phyloP scores from a whole-genome alignment of 2,888 invertebrate genomes.

The Tenthredo scrophulariae region DNA sequence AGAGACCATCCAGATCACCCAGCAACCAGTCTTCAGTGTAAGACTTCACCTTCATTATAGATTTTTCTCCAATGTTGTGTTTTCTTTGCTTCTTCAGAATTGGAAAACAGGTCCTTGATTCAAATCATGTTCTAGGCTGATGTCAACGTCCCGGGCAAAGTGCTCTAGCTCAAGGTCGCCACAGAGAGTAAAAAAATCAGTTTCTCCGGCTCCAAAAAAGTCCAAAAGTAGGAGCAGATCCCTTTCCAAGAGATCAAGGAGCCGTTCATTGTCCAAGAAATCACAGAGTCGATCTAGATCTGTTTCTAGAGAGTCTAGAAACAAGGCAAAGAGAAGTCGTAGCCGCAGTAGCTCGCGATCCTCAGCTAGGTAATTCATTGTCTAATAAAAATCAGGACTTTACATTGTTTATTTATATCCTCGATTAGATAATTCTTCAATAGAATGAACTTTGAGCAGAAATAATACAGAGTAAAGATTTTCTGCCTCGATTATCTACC shows the following conservation, averaged over 20 bases:
- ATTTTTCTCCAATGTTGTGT: neutral
- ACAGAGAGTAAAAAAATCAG: slow-evolving; percentile 64
- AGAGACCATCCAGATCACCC: slow-evolving; percentile 55
- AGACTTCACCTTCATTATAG: neutral
- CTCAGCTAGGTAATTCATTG: slow-evolving; percentile 68
- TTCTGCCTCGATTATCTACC: neutral
- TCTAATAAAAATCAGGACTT: neutral
- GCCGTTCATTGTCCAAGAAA: slow-evolving; percentile 54
- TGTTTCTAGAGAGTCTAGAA: slow-evolving; percentile 67
- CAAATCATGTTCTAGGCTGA: slow-evolving; percentile 12
- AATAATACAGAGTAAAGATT: neutral
- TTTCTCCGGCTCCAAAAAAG: slow-evolving; percentile 63
- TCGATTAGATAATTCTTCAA: neutral
- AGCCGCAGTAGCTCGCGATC: slow-evolving; percentile 72
- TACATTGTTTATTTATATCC: neutral
- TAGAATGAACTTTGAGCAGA: neutral
- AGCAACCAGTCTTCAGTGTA: slow-evolving; percentile 47
- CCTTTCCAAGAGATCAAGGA: slow-evolving; percentile 60
- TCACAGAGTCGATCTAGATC: slow-evolving; percentile 68
- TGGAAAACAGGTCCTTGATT: neutral
- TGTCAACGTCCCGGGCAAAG: slow-evolving; percentile 12
- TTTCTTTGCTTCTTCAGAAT: neutral
- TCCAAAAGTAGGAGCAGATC: slow-evolving; percentile 68
- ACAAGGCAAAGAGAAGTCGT: slow-evolving; percentile 66
- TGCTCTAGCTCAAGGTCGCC: slow-evolving; percentile 59